Percentiles rank a stretch among this genome's conserved stretches.
These are phyloP conservation scores for Tholera decimalis DNA, from an alignment of 2,888 invertebrate genomes.

Conservation along the genomic window DNA sequence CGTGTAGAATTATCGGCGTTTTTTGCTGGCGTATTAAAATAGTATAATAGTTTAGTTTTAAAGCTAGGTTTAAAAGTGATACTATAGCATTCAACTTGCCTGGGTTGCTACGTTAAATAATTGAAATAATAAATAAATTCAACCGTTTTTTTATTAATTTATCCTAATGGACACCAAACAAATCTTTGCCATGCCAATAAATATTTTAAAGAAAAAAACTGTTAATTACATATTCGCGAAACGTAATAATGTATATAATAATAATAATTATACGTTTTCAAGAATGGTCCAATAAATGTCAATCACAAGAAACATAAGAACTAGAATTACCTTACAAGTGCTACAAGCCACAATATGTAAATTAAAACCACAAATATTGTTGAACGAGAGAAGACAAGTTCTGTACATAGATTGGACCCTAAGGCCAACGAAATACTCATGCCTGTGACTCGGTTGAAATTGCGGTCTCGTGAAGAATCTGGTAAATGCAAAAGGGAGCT, in stretches of 20 bases:
- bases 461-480: constrained; percentile 20
- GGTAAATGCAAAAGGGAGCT: background rate
- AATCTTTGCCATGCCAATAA: background rate
- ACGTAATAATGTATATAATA: background rate
- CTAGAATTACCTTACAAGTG: constrained; percentile 28
- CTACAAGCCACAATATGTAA: constrained; percentile 45
- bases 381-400: constrained; percentile 33
- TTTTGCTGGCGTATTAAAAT: constrained; percentile 41
- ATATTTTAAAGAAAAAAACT: background rate
- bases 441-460: constrained; percentile 5
- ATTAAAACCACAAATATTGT: constrained; percentile 51
- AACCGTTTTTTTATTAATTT: background rate
- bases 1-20: constrained; percentile 47
- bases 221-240: background rate
- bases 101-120: no score
- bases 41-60: no score
- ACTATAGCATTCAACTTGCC: no score
- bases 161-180: background rate
- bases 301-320: constrained; percentile 12
- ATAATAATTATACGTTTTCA: background rate
- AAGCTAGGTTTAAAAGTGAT: no score
- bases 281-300: constrained; percentile 1
- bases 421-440: constrained; percentile 32
- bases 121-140: no score
- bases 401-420: constrained; percentile 54